Evolutionary conservation across 2,113 vertebrate genomes (phyloP), one percentile per base, ranked within the genome.

Genomic region (Brachypodius melanocephalos): DNA sequence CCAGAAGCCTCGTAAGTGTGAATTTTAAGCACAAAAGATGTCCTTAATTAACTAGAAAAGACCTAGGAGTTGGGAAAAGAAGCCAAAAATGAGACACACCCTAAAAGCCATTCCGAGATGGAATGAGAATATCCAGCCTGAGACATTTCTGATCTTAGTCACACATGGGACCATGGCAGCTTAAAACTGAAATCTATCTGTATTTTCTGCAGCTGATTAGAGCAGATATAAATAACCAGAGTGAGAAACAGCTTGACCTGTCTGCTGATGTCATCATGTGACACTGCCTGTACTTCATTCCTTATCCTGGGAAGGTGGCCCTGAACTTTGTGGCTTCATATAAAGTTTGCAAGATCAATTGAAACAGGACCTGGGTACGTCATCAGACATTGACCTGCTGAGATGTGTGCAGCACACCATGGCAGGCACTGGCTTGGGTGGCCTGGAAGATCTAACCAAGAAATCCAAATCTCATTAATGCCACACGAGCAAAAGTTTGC

Each of bases 71-170:
- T 82, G 74, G 71, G 72, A 86, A 86, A 84, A 88, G 88, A 88
- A 95, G 88, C 78, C 82, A 88, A 95, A 96, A 90, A 43, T 74
- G 75, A 93, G 94, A 88, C 95, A 85, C 85, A 71, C 93, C 94
- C 93, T 95, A 65, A 88, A 96, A 88, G 76, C 17, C 68, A 96
- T 94, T 96, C 88, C 91, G 90, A 97, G 92, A 84, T 94, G 92
- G 82, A 91, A 86, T 86, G 59, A 96, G 90, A 88, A 91, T 67
- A 90, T 54, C 78, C 91, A 88, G 88, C 52, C 65, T 67, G 72
- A 96, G 85, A 77, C 76, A 88, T 67, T 90, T 96, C 94, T 95
- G 85, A 96, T 96, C 93, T 93, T 18, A 87, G 91, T 88, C 79
- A 90, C 85, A 95, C 72, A 91, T 88, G 91, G 85, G 55, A 91